A percentile compares a stretch with the other conserved stretches of the same genome.
Conservation (phyloP, 2,797 vertebrate species). For the Bradypodion ventrale region DNA sequence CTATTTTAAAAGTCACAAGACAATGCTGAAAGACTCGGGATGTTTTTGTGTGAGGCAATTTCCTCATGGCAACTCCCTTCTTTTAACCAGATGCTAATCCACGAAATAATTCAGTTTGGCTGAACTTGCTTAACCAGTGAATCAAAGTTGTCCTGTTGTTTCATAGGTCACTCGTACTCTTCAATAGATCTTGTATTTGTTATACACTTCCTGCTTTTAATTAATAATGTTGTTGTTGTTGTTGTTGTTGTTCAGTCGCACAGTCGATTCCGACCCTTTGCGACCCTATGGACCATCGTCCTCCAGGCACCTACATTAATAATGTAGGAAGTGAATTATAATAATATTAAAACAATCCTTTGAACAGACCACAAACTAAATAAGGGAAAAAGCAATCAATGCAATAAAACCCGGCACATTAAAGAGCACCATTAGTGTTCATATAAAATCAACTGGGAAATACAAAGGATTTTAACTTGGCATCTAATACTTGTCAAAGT, state of each 20-base stretch:
- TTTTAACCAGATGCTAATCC: neutral
- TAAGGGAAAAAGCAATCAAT: neutral
- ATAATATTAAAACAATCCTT: neutral
- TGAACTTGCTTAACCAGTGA: neutral
- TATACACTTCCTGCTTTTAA: neutral
- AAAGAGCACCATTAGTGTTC: neutral
- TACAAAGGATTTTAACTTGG: neutral
- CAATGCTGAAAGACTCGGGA: neutral
- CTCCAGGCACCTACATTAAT: too few relatives aligned
- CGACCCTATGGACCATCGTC: too few relatives aligned
- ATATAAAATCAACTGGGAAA: neutral
- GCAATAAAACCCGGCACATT: neutral
- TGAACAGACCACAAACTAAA: neutral
- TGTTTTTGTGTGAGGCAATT: neutral
- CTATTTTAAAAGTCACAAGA: neutral
- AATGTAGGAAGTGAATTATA: neutral
- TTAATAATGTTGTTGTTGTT: neutral
- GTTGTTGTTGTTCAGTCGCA: too few relatives aligned
- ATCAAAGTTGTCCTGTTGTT: neutral
- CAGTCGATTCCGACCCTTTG: too few relatives aligned
- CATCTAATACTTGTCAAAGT: neutral
- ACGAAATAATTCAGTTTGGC: neutral
- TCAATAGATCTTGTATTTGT: neutral
- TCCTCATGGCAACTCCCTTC: neutral
- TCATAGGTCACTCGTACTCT: neutral